Conservation (phyloP, 2,797 vertebrate genomes). For the Mus caroli region DNA sequence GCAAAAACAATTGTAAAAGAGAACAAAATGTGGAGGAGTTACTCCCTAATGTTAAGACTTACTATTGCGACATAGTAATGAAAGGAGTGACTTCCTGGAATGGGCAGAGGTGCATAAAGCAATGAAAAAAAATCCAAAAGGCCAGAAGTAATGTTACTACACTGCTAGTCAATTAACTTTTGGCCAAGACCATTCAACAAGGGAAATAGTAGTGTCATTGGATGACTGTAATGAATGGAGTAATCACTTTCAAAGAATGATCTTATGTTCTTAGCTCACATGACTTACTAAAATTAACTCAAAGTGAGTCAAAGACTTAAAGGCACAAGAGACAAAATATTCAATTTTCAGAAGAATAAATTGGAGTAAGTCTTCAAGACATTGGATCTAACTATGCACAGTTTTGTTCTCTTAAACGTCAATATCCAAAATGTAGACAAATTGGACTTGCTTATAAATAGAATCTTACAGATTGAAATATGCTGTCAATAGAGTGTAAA, state of each 20-base stretch:
- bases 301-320: conserved; percentile 44
- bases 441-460: neutral
- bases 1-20: conserved; percentile 31
- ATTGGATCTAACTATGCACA: neutral
- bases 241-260: conserved; percentile 12
- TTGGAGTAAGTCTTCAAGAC: neutral
- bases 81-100: neutral
- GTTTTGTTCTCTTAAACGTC: neutral
- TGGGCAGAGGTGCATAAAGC: neutral
- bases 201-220: neutral
- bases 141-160: neutral
- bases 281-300: conserved; percentile 16
- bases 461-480: neutral
- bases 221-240: conserved; percentile 11
- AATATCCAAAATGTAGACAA: conserved; percentile 47
- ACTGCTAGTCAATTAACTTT: conserved; percentile 30
- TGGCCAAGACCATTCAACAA: neutral
- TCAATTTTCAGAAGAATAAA: conserved; percentile 27
- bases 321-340: neutral
- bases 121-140: conserved; percentile 2
- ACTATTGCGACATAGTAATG: neutral
- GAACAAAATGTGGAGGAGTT: conserved; percentile 15
- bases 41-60: conserved; percentile 51
- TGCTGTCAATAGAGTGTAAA: neutral
- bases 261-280: neutral